phyloP scores from a whole-genome alignment of 2,797 vertebrate genomes.

The Trichosurus vulpecula region DNA sequence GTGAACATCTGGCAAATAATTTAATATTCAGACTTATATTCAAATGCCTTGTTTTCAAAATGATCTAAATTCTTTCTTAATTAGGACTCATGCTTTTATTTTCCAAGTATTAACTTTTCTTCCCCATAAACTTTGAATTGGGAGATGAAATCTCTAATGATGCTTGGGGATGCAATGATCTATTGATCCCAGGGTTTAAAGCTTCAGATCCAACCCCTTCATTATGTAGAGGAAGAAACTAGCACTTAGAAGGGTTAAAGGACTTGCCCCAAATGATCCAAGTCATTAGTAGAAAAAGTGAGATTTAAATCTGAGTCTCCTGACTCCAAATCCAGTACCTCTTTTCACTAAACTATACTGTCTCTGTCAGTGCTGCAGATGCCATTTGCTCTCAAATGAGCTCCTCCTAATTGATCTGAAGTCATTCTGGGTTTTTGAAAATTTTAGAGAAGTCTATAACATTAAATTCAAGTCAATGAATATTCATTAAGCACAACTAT shows the following conservation, averaged over 20 bases:
- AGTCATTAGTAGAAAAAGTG: not conserved
- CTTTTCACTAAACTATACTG: not conserved
- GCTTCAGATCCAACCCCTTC: not conserved
- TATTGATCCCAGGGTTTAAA: not conserved
- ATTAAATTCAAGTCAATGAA: not conserved
- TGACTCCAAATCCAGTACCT: not conserved
- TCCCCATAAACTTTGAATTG: not conserved
- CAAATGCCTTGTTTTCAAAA: not conserved
- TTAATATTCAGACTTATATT: not conserved
- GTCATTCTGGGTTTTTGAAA: not conserved
- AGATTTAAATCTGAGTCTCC: not conserved
- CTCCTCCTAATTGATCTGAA: not conserved
- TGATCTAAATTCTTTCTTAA: not conserved
- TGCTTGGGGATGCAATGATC: not conserved
- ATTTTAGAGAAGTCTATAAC: not conserved
- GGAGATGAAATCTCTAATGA: too few species aligned
- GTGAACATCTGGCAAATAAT: not conserved
- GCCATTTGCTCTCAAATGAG: not conserved
- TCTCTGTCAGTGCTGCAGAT: not conserved
- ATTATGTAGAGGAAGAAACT: not conserved
- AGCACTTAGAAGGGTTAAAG: not conserved
- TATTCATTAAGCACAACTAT: not conserved
- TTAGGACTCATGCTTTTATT: not conserved
- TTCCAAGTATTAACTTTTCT: not conserved
- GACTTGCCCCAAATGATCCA: not conserved